Evolutionary conservation across 1,140 invertebrate species (phyloP), one percentile per base, ranked within the genome.

Genomic region (Hylaeus anthracinus): DNA sequence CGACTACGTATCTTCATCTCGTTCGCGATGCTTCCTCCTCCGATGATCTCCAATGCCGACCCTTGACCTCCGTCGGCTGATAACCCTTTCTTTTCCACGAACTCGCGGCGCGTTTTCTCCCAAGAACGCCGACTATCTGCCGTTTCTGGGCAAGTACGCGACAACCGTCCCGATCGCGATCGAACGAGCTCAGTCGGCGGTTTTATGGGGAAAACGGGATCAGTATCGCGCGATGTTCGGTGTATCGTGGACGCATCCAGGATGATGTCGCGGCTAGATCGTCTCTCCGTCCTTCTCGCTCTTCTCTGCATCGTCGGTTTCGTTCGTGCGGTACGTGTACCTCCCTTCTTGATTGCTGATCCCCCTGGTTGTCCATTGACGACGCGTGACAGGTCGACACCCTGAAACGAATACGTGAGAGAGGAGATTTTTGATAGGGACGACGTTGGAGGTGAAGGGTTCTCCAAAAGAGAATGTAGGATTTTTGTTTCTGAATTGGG

Each of bases 231-330:
- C 67, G 66, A 78, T 78, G 79, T 76, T 56, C 12, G 56, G 72
- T 84, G 81, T 71, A 79, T 81, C 63, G 67, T 79, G 64, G 74
- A 79, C 72, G 72, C 72, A 67, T 72, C 74, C 84, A 75, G 86
- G 76, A 90, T 89, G 88, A 89, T 72, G 45, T 73, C 51, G 60
- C 65, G 75, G 60, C 53, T 79, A 64, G 69, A 73, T 77, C 69
- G 55, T 72, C 73, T 79, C 1, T 45, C 56, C 81, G 15, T 60
- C 45, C 26, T 39, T 53, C 5, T 87, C 48, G 73, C 37, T 41
- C 14, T 84, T 37, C 6, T 81, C 6, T 66, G 60, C 41, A 14
- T 64, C 37, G 26, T 69, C n/a, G 73, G 58, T 12, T 12, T 67
- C 61, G 64, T 26, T n/a, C 45, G 48, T 65, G 86, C 86, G 85